These are phyloP conservation scores for Tineola bisselliella DNA, from an alignment of 2,888 invertebrate species.

Conservation along the genomic window DNA sequence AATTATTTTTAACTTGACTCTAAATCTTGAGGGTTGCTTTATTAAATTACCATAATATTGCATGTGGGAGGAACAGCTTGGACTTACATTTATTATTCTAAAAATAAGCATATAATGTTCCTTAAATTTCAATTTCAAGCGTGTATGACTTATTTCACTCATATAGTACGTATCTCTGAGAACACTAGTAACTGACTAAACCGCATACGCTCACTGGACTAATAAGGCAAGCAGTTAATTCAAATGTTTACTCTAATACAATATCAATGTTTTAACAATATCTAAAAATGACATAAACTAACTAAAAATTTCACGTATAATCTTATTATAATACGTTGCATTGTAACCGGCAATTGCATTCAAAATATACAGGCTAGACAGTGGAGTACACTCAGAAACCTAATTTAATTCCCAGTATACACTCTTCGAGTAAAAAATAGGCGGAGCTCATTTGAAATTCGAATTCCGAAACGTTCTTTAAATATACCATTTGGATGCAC, in stretches of 20 bases:
- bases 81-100: too few relatives aligned
- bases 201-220: too few relatives aligned
- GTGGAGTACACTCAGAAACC: slow-evolving; percentile 49
- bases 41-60: not conserved
- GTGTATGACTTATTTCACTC: too few relatives aligned
- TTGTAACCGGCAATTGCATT: not conserved
- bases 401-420: slow-evolving; percentile 43
- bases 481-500: slow-evolving; percentile 43
- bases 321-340: slow-evolving; percentile 15
- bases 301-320: not conserved
- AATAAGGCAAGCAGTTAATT: too few relatives aligned
- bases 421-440: slow-evolving; percentile 37
- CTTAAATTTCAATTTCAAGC: too few relatives aligned
- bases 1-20: not conserved
- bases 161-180: too few relatives aligned
- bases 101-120: too few relatives aligned
- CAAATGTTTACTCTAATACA: too few relatives aligned
- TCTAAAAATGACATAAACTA: too few relatives aligned
- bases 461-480: slow-evolving; percentile 35
- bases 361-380: slow-evolving; percentile 8
- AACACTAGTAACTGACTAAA: too few relatives aligned
- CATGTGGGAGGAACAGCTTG: not conserved
- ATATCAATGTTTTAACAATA: too few relatives aligned
- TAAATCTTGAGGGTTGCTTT: not conserved
- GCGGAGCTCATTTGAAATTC: slow-evolving; percentile 54